Conservation (phyloP, 2,797 vertebrate genomes). For the Gobionotothen gibberifrons region DNA sequence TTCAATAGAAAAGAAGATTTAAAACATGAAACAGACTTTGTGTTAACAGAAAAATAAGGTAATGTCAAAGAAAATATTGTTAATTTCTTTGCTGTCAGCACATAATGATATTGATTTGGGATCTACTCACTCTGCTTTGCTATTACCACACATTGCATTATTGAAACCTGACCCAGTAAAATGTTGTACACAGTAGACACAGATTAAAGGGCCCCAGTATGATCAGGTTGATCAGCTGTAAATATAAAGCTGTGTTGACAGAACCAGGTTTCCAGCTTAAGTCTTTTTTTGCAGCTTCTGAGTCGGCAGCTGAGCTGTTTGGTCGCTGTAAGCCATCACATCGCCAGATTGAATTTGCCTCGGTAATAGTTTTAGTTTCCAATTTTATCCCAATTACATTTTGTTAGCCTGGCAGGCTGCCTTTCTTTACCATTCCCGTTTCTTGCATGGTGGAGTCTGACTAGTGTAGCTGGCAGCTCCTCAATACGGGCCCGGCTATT, state of each 20-base stretch:
- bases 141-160: neutral
- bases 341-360: constrained; percentile 66
- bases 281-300: constrained; percentile 22
- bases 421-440: constrained; percentile 20
- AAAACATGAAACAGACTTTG: neutral
- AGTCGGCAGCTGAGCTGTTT: constrained; percentile 15
- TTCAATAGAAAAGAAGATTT: neutral
- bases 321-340: constrained; percentile 35
- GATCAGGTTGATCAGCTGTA: constrained; percentile 29
- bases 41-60: neutral
- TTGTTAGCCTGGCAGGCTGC: constrained; percentile 41
- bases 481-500: constrained; percentile 31
- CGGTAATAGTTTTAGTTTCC: constrained; percentile 68
- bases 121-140: neutral
- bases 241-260: constrained; percentile 39
- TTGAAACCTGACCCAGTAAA: constrained; percentile 7
- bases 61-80: neutral
- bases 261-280: constrained; percentile 2
- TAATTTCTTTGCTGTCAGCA: neutral
- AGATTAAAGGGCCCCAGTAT: neutral
- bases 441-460: constrained; percentile 13
- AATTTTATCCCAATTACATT: constrained; percentile 68
- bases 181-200: neutral
- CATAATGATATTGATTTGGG: neutral
- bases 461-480: constrained; percentile 37